phyloP scores from a whole-genome alignment of 64 coral and sea anemone genomes.

The Acropora yongei region DNA sequence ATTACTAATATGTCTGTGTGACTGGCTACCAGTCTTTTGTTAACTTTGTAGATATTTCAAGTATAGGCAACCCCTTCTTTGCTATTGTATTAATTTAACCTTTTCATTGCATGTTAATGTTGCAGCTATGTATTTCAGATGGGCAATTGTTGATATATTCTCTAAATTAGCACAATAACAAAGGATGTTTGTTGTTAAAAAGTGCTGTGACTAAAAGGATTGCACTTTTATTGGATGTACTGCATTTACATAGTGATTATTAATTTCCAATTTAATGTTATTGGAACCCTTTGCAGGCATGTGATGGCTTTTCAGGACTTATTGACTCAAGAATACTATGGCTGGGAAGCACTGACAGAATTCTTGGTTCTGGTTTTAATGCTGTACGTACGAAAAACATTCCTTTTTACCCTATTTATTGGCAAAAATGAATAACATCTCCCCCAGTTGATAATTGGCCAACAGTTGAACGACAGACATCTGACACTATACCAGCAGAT shows the following conservation, averaged over 20 bases:
- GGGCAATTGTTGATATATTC: too few relatives aligned
- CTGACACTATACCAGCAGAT: too few relatives aligned
- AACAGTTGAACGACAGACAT: too few relatives aligned
- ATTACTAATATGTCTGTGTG: too few relatives aligned
- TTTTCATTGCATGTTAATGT: not conserved
- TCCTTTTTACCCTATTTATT: not conserved
- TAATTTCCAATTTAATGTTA: not conserved
- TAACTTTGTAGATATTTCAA: not conserved
- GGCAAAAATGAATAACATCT: too few relatives aligned
- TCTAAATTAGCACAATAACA: too few relatives aligned
- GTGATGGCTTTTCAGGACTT: slow-evolving; percentile 67
- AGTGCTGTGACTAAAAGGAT: too few relatives aligned
- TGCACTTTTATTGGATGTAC: too few relatives aligned
- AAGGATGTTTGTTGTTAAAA: too few relatives aligned
- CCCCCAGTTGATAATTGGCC: too few relatives aligned
- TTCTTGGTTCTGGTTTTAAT: slow-evolving; percentile 80
- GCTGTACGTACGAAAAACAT: slow-evolving; percentile 62
- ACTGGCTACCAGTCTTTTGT: too few relatives aligned
- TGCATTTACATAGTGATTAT: too few relatives aligned
- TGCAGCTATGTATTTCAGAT: not conserved
- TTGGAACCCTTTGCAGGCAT: slow-evolving; percentile 43
- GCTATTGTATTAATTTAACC: not conserved
- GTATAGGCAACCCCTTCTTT: not conserved
- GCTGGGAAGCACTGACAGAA: slow-evolving; percentile 63
- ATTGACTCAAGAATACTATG: slow-evolving; percentile 82